Evolutionary conservation across 2,888 invertebrate genomes (phyloP).

Genomic region (Drosophila austrosaltans): DNA sequence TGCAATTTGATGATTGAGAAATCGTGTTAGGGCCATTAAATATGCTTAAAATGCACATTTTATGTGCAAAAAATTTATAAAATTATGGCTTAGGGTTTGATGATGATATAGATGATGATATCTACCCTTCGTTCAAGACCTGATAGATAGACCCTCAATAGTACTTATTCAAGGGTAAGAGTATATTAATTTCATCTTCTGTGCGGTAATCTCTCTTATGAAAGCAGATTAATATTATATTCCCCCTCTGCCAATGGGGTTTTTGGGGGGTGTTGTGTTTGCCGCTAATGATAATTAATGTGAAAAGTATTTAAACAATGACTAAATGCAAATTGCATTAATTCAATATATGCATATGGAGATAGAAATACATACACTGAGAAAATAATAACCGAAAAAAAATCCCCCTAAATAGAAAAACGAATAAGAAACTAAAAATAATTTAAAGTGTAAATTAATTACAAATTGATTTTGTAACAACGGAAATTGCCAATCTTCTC

Average conservation of each 20-base stretch:
- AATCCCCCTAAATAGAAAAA: too few species aligned
- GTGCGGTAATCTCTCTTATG: conserved; percentile 22
- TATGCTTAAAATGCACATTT: conserved; percentile 29
- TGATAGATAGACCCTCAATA: conserved; percentile 20
- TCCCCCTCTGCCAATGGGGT: background rate
- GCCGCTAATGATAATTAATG: conserved; percentile 39
- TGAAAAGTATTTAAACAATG: conserved; percentile 35
- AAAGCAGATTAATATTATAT: conserved; percentile 37
- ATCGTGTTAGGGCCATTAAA: conserved; percentile 67
- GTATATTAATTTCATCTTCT: conserved; percentile 19
- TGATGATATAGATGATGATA: conserved; percentile 5
- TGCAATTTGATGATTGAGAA: conserved; percentile 61
- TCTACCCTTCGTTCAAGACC: conserved; percentile 1
- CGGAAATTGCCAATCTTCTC: too few species aligned
- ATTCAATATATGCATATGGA: background rate
- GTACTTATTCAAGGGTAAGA: conserved; percentile 12
- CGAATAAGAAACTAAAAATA: too few species aligned
- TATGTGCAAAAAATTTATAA: conserved; percentile 15
- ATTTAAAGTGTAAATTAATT: too few species aligned
- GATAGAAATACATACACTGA: conserved; percentile 5
- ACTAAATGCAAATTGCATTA: conserved; percentile 14
- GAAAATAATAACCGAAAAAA: background rate
- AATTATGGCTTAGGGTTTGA: conserved; percentile 32
- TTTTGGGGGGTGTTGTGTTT: background rate
- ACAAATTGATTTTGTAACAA: too few species aligned